phyloP scores from a whole-genome alignment of 1,140 invertebrate species.

The Achatina immaculata region DNA sequence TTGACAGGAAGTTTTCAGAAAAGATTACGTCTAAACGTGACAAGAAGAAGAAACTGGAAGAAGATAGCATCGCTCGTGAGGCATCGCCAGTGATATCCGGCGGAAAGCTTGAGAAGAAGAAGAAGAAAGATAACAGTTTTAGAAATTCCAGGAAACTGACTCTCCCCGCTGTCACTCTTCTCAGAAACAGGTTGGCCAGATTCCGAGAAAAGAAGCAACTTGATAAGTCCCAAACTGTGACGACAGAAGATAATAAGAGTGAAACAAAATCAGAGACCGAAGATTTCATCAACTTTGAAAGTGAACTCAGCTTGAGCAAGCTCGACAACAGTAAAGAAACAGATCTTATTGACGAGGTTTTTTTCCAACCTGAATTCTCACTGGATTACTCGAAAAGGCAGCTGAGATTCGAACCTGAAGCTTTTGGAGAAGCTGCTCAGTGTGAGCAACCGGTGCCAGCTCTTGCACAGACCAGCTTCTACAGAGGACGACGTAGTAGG shows the following conservation, averaged over 20 bases:
- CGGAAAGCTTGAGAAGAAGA: background rate
- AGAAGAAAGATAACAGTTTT: background rate
- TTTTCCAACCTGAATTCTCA: conserved; percentile 42
- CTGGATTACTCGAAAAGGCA: conserved; percentile 40
- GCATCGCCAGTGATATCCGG: background rate
- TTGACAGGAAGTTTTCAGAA: background rate
- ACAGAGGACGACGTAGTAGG: conserved; percentile 29
- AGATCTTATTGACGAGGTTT: conserved; percentile 48
- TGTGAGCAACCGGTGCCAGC: conserved; percentile 47
- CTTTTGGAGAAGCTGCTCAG: conserved; percentile 42
- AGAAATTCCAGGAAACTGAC: conserved; percentile 42
- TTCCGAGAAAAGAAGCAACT: conserved; percentile 34
- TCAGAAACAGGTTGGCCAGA: conserved; percentile 42
- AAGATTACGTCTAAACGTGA: no score
- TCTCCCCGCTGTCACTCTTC: conserved; percentile 38
- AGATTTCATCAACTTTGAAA: conserved; percentile 47
- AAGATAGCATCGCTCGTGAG: no score
- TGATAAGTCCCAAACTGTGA: background rate
- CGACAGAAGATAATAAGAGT: conserved; percentile 5
- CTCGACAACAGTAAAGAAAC: conserved; percentile 50
- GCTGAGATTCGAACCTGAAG: conserved; percentile 41
- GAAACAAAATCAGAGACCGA: conserved; percentile 35
- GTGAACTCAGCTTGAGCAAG: conserved; percentile 51
- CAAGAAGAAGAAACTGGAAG: background rate
- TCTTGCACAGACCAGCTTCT: background rate